phyloP scores from a whole-genome alignment of 2,797 vertebrate species.

The Coracias cyanogaster region DNA sequence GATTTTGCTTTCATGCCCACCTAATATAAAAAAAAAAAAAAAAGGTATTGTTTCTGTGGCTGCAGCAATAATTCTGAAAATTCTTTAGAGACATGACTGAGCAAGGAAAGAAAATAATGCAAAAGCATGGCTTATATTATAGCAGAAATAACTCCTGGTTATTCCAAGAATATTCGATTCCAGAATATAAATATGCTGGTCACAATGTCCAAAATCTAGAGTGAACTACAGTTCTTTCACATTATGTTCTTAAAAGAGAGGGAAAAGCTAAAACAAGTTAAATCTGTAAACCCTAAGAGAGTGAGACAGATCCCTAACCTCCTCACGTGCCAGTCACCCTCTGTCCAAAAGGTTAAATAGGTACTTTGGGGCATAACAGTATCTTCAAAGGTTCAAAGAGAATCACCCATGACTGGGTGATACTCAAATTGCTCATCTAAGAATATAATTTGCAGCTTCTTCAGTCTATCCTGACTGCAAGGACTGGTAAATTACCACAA shows the following conservation, averaged over 20 bases:
- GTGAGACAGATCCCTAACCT: neutral
- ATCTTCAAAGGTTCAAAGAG: neutral
- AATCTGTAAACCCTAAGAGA: neutral
- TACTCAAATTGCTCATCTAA: neutral
- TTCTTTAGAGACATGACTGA: neutral
- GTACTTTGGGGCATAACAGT: neutral
- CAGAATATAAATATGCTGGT: neutral
- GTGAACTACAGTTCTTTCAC: neutral
- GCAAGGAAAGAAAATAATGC: neutral
- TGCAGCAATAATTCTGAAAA: neutral
- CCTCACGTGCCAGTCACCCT: neutral
- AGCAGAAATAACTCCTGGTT: neutral
- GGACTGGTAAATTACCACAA: neutral
- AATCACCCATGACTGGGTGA: neutral
- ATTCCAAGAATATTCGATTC: neutral
- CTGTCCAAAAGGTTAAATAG: neutral
- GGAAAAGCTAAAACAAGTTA: neutral
- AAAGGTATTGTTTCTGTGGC: neutral
- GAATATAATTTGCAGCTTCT: neutral
- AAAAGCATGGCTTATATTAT: neutral
- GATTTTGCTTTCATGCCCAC: neutral
- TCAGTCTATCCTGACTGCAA: neutral
- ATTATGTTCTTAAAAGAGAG: neutral
- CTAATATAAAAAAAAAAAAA: neutral
- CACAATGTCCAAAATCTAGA: neutral